Base-by-base conservation (phyloP, 2,797 vertebrate species). In the Crenichthys baileyi region DNA sequence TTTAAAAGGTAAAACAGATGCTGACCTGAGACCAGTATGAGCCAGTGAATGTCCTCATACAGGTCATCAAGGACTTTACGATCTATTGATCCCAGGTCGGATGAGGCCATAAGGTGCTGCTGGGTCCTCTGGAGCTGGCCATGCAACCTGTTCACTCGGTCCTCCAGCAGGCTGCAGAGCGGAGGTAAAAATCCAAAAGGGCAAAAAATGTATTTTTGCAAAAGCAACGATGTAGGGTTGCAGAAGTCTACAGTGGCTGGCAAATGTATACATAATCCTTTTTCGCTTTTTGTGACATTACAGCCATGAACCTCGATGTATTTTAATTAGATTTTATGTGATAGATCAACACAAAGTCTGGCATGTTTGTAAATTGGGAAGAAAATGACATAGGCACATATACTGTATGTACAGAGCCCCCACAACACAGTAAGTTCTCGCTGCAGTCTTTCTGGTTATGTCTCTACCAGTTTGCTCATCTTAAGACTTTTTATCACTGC, bases 11-110 rank as follows among this genome's bases (percentile, higher is more conserved):
- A 67, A 76, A 75, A 51, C 13, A 29, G 56, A 26, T 67, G 61
- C 92, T 87, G 86, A 99, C 98, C 98, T 97, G 98, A 97, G 92
- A 99, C 98, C 96, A 99, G 95, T 92, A 99, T 97, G 87, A 99
- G 96, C 98, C 98, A 99, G 95, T 99, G 98, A 94, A 99, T 99
- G 94, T 99, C 98, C 94, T 99, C 98, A 8, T 99, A 99, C 65
- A 99, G 96, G 88, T 99, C 98, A 83, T 99, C 98, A 91, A 99
- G 96, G 77, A 96, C 95, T 95, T 97, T 98, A 89, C 96, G 96
- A 90, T 98, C 97, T 63, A 96, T 91, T 1, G 97, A 94, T 76
- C 94, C 95, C 2, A 96, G 95, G 73, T 96, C 95, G 41, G 98
- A 94, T 0, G 97, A 96, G 75, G 97, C 94, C 94, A 99, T 97